Percentiles rank a stretch among this genome's conserved stretches.
Evolutionary conservation across 2,888 invertebrate genomes (phyloP).

Genomic region (Aphodius sticticus): DNA sequence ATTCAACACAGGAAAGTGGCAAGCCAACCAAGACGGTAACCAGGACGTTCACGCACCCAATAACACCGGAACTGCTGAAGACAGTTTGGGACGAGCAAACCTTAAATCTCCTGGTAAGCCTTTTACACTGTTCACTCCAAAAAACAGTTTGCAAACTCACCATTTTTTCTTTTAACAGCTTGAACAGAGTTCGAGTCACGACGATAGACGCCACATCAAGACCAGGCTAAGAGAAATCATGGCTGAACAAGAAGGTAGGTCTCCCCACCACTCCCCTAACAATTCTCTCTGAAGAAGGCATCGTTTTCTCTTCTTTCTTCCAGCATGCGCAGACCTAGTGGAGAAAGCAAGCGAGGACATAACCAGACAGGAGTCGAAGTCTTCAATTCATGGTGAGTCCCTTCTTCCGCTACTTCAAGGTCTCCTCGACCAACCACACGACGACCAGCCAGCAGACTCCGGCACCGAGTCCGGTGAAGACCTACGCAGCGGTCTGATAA

Average conservation of each 20-base stretch:
- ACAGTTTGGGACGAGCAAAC: slow-evolving; percentile 81
- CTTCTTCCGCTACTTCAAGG: slow-evolving; percentile 74
- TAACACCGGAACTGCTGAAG: slow-evolving; percentile 70
- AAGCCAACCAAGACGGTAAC: slow-evolving; percentile 54
- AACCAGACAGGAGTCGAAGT: slow-evolving; percentile 29
- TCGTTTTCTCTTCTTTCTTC: slow-evolving; percentile 37
- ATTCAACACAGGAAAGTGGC: slow-evolving; percentile 51
- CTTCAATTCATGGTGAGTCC: slow-evolving; percentile 74
- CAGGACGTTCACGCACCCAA: slow-evolving; percentile 57
- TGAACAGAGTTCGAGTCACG: slow-evolving; percentile 86
- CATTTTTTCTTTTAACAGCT: slow-evolving; percentile 65
- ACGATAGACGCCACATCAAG: slow-evolving; percentile 83
- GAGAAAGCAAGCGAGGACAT: slow-evolving; percentile 61
- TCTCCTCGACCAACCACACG: slow-evolving; percentile 64
- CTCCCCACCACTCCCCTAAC: not conserved
- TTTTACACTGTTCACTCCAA: no score
- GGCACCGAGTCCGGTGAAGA: slow-evolving; percentile 77
- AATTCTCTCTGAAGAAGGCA: not conserved
- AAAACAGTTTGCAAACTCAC: no score
- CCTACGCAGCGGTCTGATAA: slow-evolving; percentile 65
- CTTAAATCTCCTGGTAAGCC: slow-evolving; percentile 73
- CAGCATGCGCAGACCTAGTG: slow-evolving; percentile 64
- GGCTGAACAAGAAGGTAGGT: slow-evolving; percentile 86
- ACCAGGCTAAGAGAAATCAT: slow-evolving; percentile 83
- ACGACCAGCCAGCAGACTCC: slow-evolving; percentile 65